A percentile compares a stretch with the other conserved stretches of the same genome.
Conservation (phyloP, 2,797 vertebrate genomes). For the Manis javanica region DNA sequence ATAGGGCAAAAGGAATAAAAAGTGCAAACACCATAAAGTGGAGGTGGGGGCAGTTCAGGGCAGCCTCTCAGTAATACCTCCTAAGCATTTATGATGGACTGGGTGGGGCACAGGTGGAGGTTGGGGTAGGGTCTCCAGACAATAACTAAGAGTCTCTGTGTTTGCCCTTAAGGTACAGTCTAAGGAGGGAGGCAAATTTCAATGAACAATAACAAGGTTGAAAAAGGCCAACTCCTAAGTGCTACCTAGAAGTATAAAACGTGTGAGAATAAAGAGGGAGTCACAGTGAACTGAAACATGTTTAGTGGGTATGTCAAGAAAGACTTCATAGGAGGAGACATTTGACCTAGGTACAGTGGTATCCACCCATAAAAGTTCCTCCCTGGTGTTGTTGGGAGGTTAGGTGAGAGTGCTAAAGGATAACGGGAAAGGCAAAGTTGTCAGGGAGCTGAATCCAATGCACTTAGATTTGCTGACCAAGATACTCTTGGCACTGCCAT, state of each 20-base stretch:
- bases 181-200: neutral
- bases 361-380: neutral
- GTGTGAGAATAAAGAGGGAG: constrained; percentile 26
- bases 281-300: constrained; percentile 17
- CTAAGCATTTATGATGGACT: constrained; percentile 6
- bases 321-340: neutral
- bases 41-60: neutral
- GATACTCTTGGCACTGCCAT: neutral
- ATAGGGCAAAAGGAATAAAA: constrained; percentile 16
- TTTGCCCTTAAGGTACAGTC: neutral
- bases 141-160: neutral
- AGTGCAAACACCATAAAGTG: neutral
- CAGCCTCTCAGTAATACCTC: neutral
- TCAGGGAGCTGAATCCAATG: neutral
- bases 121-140: neutral
- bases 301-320: constrained; percentile 3
- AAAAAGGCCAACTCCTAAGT: constrained; percentile 18
- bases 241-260: neutral
- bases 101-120: neutral
- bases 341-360: constrained; percentile 23
- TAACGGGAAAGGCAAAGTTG: constrained; percentile 28
- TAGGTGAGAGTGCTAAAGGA: neutral
- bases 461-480: constrained; percentile 37
- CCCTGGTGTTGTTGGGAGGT: constrained; percentile 9
- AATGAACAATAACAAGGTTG: constrained; percentile 25